Evolutionary conservation across 2,113 vertebrate genomes (phyloP).

Genomic region (Callipepla squamata): DNA sequence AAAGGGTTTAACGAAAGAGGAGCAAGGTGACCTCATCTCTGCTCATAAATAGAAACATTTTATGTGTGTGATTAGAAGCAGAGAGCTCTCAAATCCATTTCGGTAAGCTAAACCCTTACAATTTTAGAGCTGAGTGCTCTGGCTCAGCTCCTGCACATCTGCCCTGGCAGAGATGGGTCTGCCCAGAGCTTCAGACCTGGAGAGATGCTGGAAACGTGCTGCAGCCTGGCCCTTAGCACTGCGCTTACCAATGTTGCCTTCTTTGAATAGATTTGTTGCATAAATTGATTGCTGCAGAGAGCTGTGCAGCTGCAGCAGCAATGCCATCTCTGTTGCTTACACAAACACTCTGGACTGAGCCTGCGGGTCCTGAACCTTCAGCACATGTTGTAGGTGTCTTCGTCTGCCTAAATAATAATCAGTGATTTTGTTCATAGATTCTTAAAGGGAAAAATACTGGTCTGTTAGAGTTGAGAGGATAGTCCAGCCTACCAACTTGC

Average conservation of each 20-base stretch:
- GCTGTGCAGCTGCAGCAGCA: background rate
- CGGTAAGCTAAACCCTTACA: background rate
- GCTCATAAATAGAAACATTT: background rate
- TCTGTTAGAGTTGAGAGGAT: background rate
- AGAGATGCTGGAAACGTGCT: background rate
- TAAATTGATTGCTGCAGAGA: background rate
- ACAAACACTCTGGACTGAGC: background rate
- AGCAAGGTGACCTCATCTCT: slow-evolving; percentile 52
- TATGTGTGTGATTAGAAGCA: background rate
- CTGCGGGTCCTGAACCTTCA: background rate
- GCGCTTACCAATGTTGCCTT: background rate
- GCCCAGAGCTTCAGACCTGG: background rate
- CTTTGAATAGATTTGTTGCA: background rate
- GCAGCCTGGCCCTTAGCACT: background rate
- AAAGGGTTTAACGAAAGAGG: slow-evolving; percentile 15
- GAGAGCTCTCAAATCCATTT: slow-evolving; percentile 30
- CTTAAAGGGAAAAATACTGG: background rate
- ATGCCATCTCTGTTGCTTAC: background rate
- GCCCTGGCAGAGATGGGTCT: background rate
- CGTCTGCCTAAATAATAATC: background rate
- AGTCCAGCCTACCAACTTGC: background rate
- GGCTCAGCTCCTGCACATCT: background rate
- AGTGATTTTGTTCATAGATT: background rate
- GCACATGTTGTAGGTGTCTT: background rate
- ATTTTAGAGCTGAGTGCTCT: background rate